Conservation (phyloP, 2,113 vertebrate species). For the Erpornis zantholeuca region DNA sequence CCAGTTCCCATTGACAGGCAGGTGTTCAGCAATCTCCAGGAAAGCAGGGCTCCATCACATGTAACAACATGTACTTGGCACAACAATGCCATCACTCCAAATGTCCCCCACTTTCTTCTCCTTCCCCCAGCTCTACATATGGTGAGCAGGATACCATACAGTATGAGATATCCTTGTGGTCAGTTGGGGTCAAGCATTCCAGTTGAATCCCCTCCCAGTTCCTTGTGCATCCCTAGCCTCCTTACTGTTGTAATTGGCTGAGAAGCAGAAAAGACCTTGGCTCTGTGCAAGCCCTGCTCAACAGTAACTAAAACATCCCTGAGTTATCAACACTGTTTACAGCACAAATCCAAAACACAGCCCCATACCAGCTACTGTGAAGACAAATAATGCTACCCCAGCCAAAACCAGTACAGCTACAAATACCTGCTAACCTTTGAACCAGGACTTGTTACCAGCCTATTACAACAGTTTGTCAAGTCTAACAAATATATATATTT, state of each 20-base stretch:
- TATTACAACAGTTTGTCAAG: background rate
- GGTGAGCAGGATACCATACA: background rate
- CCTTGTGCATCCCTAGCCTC: background rate
- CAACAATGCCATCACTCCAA: background rate
- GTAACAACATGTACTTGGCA: background rate
- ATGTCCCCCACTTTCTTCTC: background rate
- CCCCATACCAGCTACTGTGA: background rate
- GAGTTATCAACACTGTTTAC: background rate
- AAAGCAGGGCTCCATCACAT: background rate
- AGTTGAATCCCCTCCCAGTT: background rate
- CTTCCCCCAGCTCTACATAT: background rate
- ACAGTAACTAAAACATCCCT: background rate
- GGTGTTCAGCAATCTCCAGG: background rate
- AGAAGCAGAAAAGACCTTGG: background rate
- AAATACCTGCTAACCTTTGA: background rate
- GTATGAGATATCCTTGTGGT: background rate
- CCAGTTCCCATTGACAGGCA: background rate
- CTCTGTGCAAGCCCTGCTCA: background rate
- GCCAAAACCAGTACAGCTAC: background rate
- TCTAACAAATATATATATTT: background rate
- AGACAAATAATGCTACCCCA: background rate
- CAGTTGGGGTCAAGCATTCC: background rate
- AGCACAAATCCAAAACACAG: background rate
- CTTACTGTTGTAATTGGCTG: background rate
- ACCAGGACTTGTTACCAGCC: background rate